Conservation (phyloP, 2,797 vertebrate species). For the Rachycentron canadum region DNA sequence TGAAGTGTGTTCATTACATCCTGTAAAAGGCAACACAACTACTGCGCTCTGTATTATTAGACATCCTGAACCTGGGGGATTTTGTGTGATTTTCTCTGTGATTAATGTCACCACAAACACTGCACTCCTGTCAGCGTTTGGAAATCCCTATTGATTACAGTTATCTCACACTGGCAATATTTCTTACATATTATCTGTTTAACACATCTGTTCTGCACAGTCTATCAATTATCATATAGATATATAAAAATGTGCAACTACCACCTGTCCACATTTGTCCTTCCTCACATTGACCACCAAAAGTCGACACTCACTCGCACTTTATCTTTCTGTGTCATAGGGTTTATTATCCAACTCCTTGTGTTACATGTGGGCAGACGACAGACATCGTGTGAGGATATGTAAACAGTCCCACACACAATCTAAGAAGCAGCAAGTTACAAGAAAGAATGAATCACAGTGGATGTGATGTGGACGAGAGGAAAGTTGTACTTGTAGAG, state of each 20-base stretch:
- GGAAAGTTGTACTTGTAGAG: not conserved
- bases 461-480: constrained; percentile 6
- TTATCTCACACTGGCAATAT: constrained; percentile 32
- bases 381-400: not conserved
- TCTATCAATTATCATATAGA: not conserved
- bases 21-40: not conserved
- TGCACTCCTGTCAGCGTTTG: not conserved
- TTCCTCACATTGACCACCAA: not conserved
- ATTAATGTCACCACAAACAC: constrained; percentile 12
- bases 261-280: not conserved
- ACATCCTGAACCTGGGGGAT: not conserved
- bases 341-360: not conserved
- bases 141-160: constrained; percentile 41
- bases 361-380: not conserved
- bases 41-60: not conserved
- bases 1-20: not conserved
- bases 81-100: constrained; percentile 3
- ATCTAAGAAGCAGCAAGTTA: not conserved
- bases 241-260: not conserved
- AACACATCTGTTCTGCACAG: not conserved
- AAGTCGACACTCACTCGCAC: not conserved
- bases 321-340: not conserved
- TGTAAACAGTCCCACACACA: not conserved
- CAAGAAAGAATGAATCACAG: not conserved
- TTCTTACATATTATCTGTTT: constrained; percentile 17